phyloP scores from a whole-genome alignment of 2,888 invertebrate genomes.

The Ormyrus labotus region DNA sequence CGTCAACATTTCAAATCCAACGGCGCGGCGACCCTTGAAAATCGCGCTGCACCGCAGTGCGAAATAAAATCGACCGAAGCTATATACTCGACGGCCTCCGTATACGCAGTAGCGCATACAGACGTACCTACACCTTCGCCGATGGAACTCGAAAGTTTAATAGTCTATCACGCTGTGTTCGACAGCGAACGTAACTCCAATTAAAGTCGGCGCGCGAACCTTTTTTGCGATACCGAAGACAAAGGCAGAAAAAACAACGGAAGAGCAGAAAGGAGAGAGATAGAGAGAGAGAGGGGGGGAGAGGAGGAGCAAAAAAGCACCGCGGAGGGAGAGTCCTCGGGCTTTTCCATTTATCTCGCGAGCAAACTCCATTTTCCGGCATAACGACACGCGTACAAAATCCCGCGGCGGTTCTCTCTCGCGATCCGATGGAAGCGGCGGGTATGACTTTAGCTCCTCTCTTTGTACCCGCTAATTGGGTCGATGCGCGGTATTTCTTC shows the following conservation, averaged over 20 bases:
- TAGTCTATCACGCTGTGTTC: slow-evolving; percentile 1
- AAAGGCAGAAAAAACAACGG: background rate
- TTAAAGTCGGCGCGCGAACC: background rate
- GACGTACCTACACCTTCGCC: background rate
- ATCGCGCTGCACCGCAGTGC: too few relatives aligned
- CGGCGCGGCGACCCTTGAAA: too few relatives aligned
- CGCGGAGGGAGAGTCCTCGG: background rate
- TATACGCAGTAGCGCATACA: background rate
- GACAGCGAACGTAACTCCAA: slow-evolving; percentile 9
- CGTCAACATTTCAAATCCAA: too few relatives aligned
- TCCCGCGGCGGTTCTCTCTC: background rate
- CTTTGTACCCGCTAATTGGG: slow-evolving; percentile 7
- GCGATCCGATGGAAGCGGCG: background rate
- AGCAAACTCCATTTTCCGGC: slow-evolving; percentile 16
- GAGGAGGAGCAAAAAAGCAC: slow-evolving; percentile 1
- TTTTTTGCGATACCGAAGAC: background rate
- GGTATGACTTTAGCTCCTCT: slow-evolving; percentile 11
- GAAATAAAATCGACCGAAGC: too few relatives aligned
- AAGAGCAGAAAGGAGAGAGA: background rate
- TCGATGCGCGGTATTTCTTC: background rate
- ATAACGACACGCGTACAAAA: background rate
- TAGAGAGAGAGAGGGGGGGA: slow-evolving; percentile 18
- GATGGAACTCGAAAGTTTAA: slow-evolving; percentile 12
- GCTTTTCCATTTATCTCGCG: slow-evolving; percentile 16
- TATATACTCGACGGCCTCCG: too few relatives aligned